Evolutionary conservation across 2,888 invertebrate genomes (phyloP).

Genomic region (Prosopocoilus inquinatus): DNA sequence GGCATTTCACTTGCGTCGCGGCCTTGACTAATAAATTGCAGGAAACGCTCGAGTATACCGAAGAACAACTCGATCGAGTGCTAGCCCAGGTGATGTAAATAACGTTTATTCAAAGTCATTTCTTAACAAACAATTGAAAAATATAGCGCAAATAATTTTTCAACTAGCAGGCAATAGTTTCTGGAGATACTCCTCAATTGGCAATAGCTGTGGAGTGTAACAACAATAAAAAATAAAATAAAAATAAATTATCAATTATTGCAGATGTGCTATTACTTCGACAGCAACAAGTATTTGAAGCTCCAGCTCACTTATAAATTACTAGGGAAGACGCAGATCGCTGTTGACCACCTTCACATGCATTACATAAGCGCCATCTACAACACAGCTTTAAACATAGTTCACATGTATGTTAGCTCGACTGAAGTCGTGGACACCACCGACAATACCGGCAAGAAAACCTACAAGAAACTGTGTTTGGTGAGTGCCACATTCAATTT

Average conservation of each 20-base stretch:
- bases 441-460: constrained; percentile 60
- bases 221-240: constrained; percentile 4
- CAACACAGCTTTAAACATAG: constrained; percentile 64
- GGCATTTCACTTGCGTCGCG: constrained; percentile 88
- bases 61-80: constrained; percentile 86
- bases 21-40: constrained; percentile 83
- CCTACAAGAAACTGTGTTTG: constrained; percentile 81
- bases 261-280: constrained; percentile 68
- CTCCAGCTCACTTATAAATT: constrained; percentile 85
- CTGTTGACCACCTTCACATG: constrained; percentile 87
- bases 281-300: constrained; percentile 75
- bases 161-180: no score
- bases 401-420: constrained; percentile 54
- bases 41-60: constrained; percentile 87
- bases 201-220: no score
- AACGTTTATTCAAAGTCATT: neutral
- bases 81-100: constrained; percentile 63
- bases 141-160: no score
- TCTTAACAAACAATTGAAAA: neutral
- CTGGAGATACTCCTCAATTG: no score
- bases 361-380: constrained; percentile 93
- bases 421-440: constrained; percentile 39
- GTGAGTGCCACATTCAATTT: constrained; percentile 39
- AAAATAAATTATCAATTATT: constrained; percentile 25
- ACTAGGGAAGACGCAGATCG: constrained; percentile 86